Base-by-base conservation (phyloP, 2,797 vertebrate species). In the Notoglanidium macrostoma region DNA sequence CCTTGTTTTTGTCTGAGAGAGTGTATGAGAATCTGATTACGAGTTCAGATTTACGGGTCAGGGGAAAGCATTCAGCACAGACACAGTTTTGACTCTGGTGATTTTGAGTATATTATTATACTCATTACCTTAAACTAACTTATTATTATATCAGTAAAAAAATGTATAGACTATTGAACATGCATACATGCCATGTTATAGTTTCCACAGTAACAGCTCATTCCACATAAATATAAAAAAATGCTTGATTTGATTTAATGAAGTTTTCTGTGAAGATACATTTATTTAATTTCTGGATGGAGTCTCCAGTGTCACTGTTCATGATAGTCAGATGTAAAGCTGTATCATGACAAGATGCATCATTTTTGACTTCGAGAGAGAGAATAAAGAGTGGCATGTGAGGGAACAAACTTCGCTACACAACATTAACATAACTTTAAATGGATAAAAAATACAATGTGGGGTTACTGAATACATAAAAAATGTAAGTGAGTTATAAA, bases 1-100 rank as follows among this genome's bases (percentile, higher is more conserved):
- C 79, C 87, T 90, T 88, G 73, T 87, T 89, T 88, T 86, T 72
- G 84, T 87, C 73, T 15, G 76, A 65, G 73, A 68, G 70, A 81
- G 70, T 29, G 67, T 70, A 61, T 29, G 46, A 89, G 63, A 73
- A 40, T 85, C 35, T 88, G 74, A 86, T 89, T 87, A 65, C 65
- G 26, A 63, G 54, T 88, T 87, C 49, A 15, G 40, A 57, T 86
- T 85, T 46, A 57, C 54, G 11, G 76, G 54, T 35, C 46, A 32
- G 54, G 14, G 65, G 46, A 78, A 73, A 51, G 32, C 59, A 63
- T n/a, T 44, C n/a, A 19, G 9, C 4, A 2, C 51, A 21, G 76
- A 32, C 7, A 17, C 8, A 7, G 51, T 35, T 35, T 78, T 19
- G 11, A 57, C 35, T 32, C 9, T 9, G 8, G 29, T 23, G 29